These are phyloP conservation scores for Rhingia rostrata DNA, from an alignment of 2,888 invertebrate species.

Conservation along the genomic window DNA sequence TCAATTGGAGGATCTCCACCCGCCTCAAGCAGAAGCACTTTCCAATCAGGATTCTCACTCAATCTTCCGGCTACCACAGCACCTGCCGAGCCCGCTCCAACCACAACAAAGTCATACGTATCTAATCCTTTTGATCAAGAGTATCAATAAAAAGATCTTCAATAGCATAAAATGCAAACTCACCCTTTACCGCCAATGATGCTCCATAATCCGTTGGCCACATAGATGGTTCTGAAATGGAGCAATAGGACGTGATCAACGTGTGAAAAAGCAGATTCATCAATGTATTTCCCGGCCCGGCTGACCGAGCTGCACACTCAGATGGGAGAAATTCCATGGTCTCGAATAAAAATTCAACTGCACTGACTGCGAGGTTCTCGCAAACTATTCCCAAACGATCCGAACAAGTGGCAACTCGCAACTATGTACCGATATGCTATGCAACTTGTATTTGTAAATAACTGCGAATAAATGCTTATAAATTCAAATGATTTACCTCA, in stretches of 20 bases:
- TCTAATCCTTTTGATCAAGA: constrained; percentile 64
- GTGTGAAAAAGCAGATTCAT: constrained; percentile 86
- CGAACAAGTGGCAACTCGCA: no score
- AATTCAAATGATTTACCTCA: no score
- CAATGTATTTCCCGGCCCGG: constrained; percentile 83
- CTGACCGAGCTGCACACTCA: constrained; percentile 81
- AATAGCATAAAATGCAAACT: constrained; percentile 54
- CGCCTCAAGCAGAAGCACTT: constrained; percentile 90
- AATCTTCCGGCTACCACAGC: constrained; percentile 87
- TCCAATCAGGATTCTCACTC: constrained; percentile 90
- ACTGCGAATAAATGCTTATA: no score
- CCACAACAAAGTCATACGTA: constrained; percentile 85
- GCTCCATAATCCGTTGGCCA: constrained; percentile 85
- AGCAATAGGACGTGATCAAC: constrained; percentile 86
- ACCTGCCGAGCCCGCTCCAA: constrained; percentile 87
- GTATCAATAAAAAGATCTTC: neutral
- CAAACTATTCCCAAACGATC: neutral
- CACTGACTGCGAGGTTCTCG: constrained; percentile 12
- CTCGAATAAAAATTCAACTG: constrained; percentile 80
- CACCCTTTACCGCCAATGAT: constrained; percentile 79
- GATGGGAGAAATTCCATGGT: constrained; percentile 80
- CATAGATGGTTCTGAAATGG: constrained; percentile 84
- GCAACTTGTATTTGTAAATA: no score
- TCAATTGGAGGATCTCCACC: constrained; percentile 87
- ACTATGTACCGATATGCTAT: no score